These are phyloP conservation scores for Echinops telfairi DNA, from an alignment of 2,113 vertebrate genomes.

Conservation along the genomic window DNA sequence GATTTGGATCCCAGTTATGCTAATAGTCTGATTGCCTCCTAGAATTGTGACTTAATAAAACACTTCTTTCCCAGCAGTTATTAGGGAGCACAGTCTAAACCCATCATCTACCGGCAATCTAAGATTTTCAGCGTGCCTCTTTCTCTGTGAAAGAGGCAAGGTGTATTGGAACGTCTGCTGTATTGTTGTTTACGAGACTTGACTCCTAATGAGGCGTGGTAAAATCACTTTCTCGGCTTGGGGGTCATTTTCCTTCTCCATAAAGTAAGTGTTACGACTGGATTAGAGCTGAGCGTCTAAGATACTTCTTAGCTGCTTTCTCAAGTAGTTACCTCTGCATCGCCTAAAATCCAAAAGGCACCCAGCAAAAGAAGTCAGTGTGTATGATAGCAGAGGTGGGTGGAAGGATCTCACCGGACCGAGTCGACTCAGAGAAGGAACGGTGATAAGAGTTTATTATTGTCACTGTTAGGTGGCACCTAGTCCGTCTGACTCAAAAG, in stretches of 20 bases:
- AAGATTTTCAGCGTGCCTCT: too few species aligned
- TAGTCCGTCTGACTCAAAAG: too few species aligned
- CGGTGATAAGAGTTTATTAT: neutral
- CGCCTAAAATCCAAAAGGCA: neutral
- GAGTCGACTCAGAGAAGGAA: neutral
- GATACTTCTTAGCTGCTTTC: neutral
- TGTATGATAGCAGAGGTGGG: neutral
- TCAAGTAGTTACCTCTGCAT: constrained; percentile 5
- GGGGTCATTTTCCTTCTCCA: neutral
- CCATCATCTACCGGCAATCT: neutral
- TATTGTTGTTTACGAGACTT: neutral
- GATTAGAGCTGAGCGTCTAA: neutral
- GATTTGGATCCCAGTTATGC: neutral
- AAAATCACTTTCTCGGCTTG: constrained; percentile 19
- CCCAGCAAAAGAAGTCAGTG: neutral
- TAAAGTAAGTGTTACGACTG: constrained; percentile 7
- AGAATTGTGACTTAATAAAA: constrained; percentile 5
- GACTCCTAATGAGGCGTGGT: neutral
- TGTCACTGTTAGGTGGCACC: too few species aligned
- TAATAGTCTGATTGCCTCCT: neutral
- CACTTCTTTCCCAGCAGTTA: neutral
- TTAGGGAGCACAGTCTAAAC: neutral
- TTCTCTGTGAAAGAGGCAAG: neutral
- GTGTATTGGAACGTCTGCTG: neutral
- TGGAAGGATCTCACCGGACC: neutral